A percentile compares a stretch with the other conserved stretches of the same genome.
These are phyloP conservation scores for Pterocles orientalis DNA, from an alignment of 2,113 vertebrate genomes.

Conservation along the genomic window DNA sequence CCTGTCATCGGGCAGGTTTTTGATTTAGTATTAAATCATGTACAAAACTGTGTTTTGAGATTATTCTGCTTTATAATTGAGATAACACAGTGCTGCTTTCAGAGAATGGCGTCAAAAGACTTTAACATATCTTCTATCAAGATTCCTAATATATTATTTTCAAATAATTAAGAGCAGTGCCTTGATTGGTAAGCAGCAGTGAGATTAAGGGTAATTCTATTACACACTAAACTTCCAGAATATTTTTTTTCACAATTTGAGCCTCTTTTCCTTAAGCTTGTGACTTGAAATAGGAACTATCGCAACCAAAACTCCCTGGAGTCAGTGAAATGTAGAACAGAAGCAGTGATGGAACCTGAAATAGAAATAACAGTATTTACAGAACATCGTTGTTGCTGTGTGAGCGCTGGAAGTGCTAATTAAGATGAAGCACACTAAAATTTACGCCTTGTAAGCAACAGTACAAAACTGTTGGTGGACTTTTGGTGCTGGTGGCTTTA, in stretches of 20 bases:
- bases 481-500: background rate
- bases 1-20: background rate
- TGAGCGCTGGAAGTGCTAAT: background rate
- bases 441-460: background rate
- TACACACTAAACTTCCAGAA: background rate
- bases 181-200: background rate
- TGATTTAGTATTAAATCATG: background rate
- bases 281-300: background rate
- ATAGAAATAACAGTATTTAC: background rate
- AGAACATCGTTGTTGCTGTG: background rate
- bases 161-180: background rate
- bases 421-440: background rate
- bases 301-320: background rate
- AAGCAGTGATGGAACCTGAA: background rate
- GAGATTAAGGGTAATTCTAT: background rate
- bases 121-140: background rate
- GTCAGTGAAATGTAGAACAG: background rate
- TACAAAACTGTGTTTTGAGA: background rate
- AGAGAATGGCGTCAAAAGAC: background rate
- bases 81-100: background rate
- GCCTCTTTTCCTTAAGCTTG: background rate
- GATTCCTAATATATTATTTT: background rate
- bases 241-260: background rate
- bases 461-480: background rate
- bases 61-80: background rate